Evolutionary conservation across 2,113 vertebrate species (phyloP).

Genomic region (Oxyura jamaicensis): DNA sequence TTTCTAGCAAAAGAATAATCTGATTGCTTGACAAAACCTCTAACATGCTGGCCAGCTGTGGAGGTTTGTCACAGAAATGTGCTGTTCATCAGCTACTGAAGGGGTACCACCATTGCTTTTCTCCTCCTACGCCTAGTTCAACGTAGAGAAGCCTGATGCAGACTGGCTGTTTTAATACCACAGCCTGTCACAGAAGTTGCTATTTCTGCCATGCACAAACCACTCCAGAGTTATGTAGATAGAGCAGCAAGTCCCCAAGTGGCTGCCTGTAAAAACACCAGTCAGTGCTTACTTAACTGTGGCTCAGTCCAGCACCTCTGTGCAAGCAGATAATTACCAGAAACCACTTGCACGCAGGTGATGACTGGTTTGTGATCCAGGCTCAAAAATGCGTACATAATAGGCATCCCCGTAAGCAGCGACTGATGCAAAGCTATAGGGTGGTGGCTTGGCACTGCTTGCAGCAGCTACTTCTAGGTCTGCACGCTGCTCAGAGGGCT

Average conservation of each 20-base stretch:
- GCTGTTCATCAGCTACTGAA: neutral
- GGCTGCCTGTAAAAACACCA: neutral
- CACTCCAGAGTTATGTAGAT: too few species aligned
- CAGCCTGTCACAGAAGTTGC: accelerated
- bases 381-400: neutral
- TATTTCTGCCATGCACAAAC: neutral
- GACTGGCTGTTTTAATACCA: neutral
- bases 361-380: neutral
- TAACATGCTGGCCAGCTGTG: neutral
- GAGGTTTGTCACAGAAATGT: neutral
- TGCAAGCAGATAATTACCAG: neutral
- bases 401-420: neutral
- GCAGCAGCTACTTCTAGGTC: neutral
- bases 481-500: neutral
- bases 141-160: neutral
- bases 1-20: neutral
- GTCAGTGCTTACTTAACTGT: neutral
- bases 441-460: neutral
- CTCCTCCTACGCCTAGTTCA: neutral
- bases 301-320: neutral
- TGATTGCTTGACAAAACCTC: neutral
- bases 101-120: neutral
- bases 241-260: neutral
- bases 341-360: neutral
- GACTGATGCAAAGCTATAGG: neutral